Evolutionary conservation across 2,113 vertebrate genomes (phyloP).

Genomic region (Arizona elegans): DNA sequence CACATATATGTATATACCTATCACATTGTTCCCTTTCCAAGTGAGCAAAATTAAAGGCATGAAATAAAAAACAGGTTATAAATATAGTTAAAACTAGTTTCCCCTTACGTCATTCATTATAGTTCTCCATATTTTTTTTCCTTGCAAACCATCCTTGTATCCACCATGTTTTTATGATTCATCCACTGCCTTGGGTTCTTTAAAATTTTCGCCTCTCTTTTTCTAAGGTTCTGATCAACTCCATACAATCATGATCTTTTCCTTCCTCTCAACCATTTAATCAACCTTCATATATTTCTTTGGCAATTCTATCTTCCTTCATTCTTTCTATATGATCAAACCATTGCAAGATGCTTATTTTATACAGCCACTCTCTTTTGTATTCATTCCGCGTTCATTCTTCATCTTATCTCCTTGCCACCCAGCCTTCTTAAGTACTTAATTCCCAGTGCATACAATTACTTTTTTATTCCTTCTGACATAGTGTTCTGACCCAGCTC

Average conservation of each 20-base stretch:
- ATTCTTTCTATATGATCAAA: background rate
- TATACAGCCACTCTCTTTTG: background rate
- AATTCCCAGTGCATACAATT: background rate
- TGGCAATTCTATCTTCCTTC: background rate
- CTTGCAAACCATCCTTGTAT: background rate
- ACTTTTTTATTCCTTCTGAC: background rate
- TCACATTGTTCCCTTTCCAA: background rate
- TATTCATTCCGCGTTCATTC: background rate
- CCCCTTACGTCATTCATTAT: background rate
- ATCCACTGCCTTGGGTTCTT: background rate
- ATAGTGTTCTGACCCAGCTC: background rate
- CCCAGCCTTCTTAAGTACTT: background rate
- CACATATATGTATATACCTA: background rate
- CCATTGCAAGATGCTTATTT: background rate
- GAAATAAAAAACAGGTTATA: background rate
- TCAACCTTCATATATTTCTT: background rate
- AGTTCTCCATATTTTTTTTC: background rate
- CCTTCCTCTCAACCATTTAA: background rate
- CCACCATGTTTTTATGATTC: background rate
- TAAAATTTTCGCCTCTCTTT: background rate
- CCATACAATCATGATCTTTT: background rate
- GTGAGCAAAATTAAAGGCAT: background rate
- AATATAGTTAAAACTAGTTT: background rate
- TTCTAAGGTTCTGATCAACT: background rate
- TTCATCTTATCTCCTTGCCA: background rate